Percentiles rank a stretch among this genome's conserved stretches.
These are phyloP conservation scores for Collichthys lucidus DNA, from an alignment of 2,113 vertebrate species.

Conservation along the genomic window DNA sequence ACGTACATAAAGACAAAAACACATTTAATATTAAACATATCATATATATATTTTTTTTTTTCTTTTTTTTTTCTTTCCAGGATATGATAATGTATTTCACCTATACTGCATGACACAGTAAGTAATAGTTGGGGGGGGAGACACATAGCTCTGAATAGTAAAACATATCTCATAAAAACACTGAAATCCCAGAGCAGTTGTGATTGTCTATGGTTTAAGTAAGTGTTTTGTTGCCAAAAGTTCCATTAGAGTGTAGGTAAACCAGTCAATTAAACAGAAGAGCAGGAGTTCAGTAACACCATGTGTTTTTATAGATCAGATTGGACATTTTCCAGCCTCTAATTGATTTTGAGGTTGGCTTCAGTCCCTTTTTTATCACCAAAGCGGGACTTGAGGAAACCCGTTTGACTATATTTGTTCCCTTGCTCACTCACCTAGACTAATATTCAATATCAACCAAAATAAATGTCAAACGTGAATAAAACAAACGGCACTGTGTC, in stretches of 20 bases:
- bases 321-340: constrained; percentile 43
- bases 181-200: background rate
- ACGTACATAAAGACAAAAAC: background rate
- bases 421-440: constrained; percentile 31
- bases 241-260: constrained; percentile 43
- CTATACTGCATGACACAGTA: background rate
- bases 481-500: constrained; percentile 7
- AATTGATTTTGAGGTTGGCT: constrained; percentile 53
- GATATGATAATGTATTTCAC: background rate
- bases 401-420: constrained; percentile 17
- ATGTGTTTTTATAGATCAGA: constrained; percentile 50
- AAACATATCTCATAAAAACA: constrained; percentile 11
- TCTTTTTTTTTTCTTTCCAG: no score
- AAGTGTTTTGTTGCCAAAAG: constrained; percentile 33
- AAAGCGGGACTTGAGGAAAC: constrained; percentile 19
- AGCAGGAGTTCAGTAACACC: constrained; percentile 33
- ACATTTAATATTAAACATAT: background rate
- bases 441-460: constrained; percentile 7
- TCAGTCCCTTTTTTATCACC: constrained; percentile 33
- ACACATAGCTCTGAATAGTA: background rate
- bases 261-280: constrained; percentile 2
- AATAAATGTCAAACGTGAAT: background rate
- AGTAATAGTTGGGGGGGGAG: background rate
- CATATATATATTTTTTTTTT: background rate
- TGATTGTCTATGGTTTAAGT: constrained; percentile 1